These are phyloP conservation scores for Proterorhinus semilunaris DNA, from an alignment of 2,113 vertebrate genomes.

Conservation along the genomic window DNA sequence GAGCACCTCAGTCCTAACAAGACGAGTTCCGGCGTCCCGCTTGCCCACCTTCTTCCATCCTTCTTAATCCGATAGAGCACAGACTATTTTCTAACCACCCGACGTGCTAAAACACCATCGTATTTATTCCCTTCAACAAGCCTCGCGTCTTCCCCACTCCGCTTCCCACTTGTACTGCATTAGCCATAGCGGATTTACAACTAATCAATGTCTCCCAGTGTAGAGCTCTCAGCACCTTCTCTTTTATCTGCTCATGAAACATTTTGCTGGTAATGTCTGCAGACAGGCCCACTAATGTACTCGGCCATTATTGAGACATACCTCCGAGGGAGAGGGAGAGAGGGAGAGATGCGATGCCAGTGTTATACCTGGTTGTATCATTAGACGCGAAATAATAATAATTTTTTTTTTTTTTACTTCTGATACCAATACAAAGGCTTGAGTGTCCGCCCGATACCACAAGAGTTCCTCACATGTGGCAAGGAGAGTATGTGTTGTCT, in stretches of 20 bases:
- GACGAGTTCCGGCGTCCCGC: too few relatives aligned
- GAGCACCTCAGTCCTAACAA: too few relatives aligned
- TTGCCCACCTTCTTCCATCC: too few relatives aligned
- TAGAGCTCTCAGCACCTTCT: slow-evolving; percentile 16
- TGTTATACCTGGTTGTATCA: too few relatives aligned
- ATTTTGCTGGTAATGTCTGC: slow-evolving; percentile 47
- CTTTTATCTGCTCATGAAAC: slow-evolving; percentile 50
- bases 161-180: neutral
- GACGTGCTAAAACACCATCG: neutral
- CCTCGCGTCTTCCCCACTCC: neutral
- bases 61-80: too few relatives aligned
- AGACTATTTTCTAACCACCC: neutral
- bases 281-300: slow-evolving; percentile 44
- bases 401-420: too few relatives aligned
- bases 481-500: too few relatives aligned
- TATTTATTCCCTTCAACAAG: neutral
- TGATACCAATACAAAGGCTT: too few relatives aligned
- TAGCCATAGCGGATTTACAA: slow-evolving; percentile 17
- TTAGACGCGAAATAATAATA: too few relatives aligned
- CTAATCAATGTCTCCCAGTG: slow-evolving; percentile 32
- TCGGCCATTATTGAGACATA: neutral
- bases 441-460: too few relatives aligned
- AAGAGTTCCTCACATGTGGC: too few relatives aligned
- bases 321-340: neutral
- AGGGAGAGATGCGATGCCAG: neutral